A percentile compares a stretch with the other conserved stretches of the same genome.
Conservation (phyloP, 2,113 vertebrate genomes). For the Lepidothrix coronata region DNA sequence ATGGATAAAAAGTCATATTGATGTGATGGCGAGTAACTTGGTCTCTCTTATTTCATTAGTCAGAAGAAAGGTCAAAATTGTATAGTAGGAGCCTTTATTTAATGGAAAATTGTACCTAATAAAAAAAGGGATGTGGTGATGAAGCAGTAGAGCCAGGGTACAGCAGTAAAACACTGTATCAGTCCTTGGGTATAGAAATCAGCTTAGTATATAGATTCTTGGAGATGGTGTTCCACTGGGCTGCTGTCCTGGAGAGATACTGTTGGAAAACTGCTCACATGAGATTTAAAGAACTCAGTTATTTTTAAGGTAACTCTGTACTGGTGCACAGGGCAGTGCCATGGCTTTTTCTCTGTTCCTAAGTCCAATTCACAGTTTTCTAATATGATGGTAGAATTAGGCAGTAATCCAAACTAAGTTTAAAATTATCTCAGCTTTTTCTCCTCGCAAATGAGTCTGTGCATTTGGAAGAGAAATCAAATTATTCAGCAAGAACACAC, state of each 20-base stretch:
- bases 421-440: neutral
- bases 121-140: neutral
- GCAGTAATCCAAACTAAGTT: neutral
- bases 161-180: neutral
- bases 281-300: neutral
- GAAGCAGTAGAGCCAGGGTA: neutral
- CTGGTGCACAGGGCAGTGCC: neutral
- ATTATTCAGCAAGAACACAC: neutral
- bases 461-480: neutral
- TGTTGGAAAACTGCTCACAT: neutral
- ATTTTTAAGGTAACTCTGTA: neutral
- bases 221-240: neutral
- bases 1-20: neutral
- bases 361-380: neutral
- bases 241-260: neutral
- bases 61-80: neutral
- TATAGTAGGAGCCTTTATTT: neutral
- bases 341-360: neutral
- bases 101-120: accelerated
- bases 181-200: neutral
- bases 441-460: neutral
- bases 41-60: neutral
- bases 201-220: neutral
- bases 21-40: neutral
- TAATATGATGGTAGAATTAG: neutral